Base-by-base conservation (phyloP, 2,113 vertebrate genomes). In the Coptodon bakossiorum region DNA sequence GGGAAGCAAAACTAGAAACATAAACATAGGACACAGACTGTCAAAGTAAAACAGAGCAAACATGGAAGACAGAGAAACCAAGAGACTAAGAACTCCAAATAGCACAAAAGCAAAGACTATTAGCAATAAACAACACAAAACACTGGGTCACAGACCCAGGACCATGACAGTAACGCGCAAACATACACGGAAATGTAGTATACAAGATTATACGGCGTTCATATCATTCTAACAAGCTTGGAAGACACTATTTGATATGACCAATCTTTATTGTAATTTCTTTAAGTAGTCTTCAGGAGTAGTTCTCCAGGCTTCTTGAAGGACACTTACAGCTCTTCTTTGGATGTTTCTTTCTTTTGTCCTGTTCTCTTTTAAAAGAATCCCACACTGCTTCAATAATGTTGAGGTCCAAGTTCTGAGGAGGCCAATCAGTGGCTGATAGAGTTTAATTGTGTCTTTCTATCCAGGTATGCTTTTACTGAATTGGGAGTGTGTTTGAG, bases 201-300 rank as follows among this genome's bases (percentile, higher is more conserved):
- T 27, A 0, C 0, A 59, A 31, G 14, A 59, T 29, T 59, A 59
- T 59, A 31, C 0, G 0, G 5, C 6, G 16, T 63, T 61, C 29
- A 63, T 3, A 63, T 63, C 2, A 34, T 34, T 63, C 59, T 63
- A 63, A 34, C 29, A 61, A 61, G 29, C 0, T 61, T 61, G 57
- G 0, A 61, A 34, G 57, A 61, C 29, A 63, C 59, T 63, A 63
- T 11, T 63, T 63, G 29, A 34, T 34, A 19, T 0, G 29, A 63
- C 59, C 1, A 0, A 63, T 34, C 29, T 34, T 36, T 36, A 63
- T 0, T 63, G 29, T 3, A 1, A 63, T 63, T 63, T 63, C 29
- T 19, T 34, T 34, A 59, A 31, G 0, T 59, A 29, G 3, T 1
- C 16, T 50, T 50, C 16, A 50, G 48, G 48, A 50, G 4, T 4